Conservation (phyloP, 35 echinoderm and acorn worm species). For the Apostichopus japonicus region DNA sequence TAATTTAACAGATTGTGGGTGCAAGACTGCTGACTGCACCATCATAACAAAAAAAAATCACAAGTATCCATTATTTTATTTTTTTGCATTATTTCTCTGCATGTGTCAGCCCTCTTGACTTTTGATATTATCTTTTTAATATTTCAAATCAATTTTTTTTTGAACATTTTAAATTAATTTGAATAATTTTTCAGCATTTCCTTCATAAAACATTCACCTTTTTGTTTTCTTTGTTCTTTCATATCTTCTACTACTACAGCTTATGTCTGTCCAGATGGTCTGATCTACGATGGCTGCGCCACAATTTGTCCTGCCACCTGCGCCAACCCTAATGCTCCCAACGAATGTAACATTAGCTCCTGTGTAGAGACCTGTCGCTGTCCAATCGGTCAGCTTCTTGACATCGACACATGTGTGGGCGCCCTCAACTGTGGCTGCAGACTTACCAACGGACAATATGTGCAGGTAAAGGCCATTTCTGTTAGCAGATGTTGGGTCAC, state of each 20-base stretch:
- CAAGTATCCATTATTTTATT: too few relatives aligned
- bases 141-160: too few relatives aligned
- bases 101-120: too few relatives aligned
- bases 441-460: slow-evolving; percentile 14
- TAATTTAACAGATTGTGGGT: too few relatives aligned
- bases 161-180: too few relatives aligned
- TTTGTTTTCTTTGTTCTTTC: not conserved
- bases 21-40: too few relatives aligned
- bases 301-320: slow-evolving; percentile 49
- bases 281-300: slow-evolving; percentile 44
- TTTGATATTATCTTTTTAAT: too few relatives aligned
- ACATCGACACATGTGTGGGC: slow-evolving; percentile 62
- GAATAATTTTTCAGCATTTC: too few relatives aligned
- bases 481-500: too few relatives aligned
- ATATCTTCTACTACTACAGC: slow-evolving; percentile 12
- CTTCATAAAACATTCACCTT: too few relatives aligned
- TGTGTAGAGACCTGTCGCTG: slow-evolving; percentile 67
- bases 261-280: slow-evolving; percentile 40
- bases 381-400: slow-evolving; percentile 53
- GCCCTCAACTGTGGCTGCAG: slow-evolving; percentile 60
- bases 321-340: not conserved
- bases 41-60: too few relatives aligned
- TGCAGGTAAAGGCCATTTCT: not conserved
- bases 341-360: not conserved
- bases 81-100: too few relatives aligned